Evolutionary conservation across 1,140 invertebrate genomes (phyloP), one percentile per base, ranked within the genome.

Genomic region (Lucilia cuprina): DNA sequence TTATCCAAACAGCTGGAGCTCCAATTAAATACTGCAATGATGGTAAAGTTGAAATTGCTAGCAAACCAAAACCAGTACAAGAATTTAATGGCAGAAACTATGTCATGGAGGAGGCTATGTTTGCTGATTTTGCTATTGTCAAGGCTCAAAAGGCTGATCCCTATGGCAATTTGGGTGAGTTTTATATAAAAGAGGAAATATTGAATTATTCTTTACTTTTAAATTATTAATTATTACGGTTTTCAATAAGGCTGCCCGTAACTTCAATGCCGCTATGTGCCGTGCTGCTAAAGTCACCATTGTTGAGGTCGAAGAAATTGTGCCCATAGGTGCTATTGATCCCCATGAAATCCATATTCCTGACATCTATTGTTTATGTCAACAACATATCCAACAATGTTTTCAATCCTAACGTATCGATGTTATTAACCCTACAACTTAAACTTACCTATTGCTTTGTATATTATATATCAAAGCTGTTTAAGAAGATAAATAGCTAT

Each of bases 71-170:
- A 84, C 88, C 92, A 19, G 91, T 93, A 0, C 93, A 96, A 86
- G 90, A 93, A 21, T 99, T 99, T 88, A 94, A 98, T 91, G 98
- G 97, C 0, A 92, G 93, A 84, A 92, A 96, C 83, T 99, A 98
- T 89, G 96, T 99, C 8, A 93, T 99, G 94, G 99, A 99, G 92
- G 95, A 96, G 90, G 97, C 98, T 0, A 99, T 99, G 50, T 98
- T 94, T 55, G 99, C 97, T 13, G 98, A 99, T 91, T 99, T 95
- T 93, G 97, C 98, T 0, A 92, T 99, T 2, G 93, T 99, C 1
- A 99, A 99, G 92, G 99, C 98, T 0, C 98, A 97, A 95, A 99
- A 99, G 91, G 98, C 98, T 30, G 99, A 99, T 92, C 94, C 94
- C 86, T 91, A 94, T 65, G 99, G 99, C 65, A 99, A 99, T 92